Percentiles rank a stretch among this genome's conserved stretches.
phyloP scores from a whole-genome alignment of 2,113 vertebrate genomes.

The Actenoides hombroni region DNA sequence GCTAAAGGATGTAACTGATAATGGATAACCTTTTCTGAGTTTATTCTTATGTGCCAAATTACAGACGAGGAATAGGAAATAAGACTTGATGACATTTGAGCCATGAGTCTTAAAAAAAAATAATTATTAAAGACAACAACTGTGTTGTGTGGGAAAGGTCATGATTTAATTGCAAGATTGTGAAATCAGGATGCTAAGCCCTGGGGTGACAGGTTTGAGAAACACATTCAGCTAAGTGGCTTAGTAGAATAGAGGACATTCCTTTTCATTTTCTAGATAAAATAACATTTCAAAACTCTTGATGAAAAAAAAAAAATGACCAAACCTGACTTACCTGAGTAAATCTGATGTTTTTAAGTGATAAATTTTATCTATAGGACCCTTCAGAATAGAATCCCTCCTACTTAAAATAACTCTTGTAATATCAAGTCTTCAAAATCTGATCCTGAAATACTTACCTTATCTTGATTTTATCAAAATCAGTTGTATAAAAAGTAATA shows the following conservation, averaged over 20 bases:
- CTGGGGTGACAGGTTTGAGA: conserved; percentile 28
- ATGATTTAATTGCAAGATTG: conserved; percentile 63
- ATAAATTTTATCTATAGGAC: neutral
- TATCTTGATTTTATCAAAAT: neutral
- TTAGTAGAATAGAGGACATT: conserved; percentile 2
- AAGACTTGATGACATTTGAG: conserved; percentile 56
- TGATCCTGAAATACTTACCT: neutral
- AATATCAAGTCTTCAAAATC: conserved; percentile 6
- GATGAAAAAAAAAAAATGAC: neutral
- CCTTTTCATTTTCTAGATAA: conserved; percentile 30
- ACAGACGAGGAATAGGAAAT: conserved; percentile 26
- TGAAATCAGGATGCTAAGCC: conserved; percentile 41
- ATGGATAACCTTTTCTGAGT: conserved; percentile 35
- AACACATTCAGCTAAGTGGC: conserved; percentile 3
- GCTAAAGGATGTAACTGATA: conserved; percentile 25
- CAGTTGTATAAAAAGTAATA: neutral
- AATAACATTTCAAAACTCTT: conserved; percentile 30
- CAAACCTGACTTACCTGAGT: neutral
- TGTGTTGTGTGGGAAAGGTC: conserved; percentile 40
- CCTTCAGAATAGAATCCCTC: neutral
- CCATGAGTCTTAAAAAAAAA: neutral
- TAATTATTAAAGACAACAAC: conserved; percentile 57
- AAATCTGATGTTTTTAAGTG: neutral
- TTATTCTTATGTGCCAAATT: conserved; percentile 55
- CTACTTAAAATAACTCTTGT: conserved; percentile 13